phyloP scores from a whole-genome alignment of 2,797 vertebrate genomes.

The Cryptoprocta ferox region DNA sequence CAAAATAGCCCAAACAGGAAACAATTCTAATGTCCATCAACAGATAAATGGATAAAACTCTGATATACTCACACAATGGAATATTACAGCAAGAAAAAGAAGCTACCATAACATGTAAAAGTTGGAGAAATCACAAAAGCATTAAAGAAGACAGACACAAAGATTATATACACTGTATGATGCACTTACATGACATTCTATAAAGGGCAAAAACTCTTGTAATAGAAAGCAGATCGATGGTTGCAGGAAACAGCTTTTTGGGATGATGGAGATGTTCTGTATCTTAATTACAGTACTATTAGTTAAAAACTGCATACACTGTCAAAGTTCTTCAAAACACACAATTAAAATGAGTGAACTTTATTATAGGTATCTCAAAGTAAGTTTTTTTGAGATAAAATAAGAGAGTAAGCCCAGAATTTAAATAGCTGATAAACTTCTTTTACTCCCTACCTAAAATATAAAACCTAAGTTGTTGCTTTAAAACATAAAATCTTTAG shows the following conservation, averaged over 20 bases:
- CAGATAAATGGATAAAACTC: background rate
- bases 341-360: background rate
- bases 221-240: background rate
- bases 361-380: background rate
- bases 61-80: background rate
- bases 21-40: background rate
- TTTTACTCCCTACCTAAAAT: slow-evolving; percentile 9
- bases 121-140: background rate
- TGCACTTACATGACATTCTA: background rate
- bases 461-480: slow-evolving; percentile 15
- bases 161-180: background rate
- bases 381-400: slow-evolving; percentile 4
- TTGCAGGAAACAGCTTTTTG: background rate
- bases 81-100: background rate
- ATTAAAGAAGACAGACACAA: background rate
- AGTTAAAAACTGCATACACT: background rate
- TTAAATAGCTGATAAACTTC: background rate
- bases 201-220: background rate
- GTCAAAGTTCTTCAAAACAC: background rate
- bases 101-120: background rate
- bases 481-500: slow-evolving; percentile 38
- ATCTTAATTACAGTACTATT: background rate
- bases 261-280: background rate
- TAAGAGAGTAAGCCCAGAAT: background rate
- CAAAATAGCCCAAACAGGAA: background rate